Percentiles rank a stretch among this genome's conserved stretches.
phyloP scores from a whole-genome alignment of 2,113 vertebrate genomes.

The Alectura lathami region DNA sequence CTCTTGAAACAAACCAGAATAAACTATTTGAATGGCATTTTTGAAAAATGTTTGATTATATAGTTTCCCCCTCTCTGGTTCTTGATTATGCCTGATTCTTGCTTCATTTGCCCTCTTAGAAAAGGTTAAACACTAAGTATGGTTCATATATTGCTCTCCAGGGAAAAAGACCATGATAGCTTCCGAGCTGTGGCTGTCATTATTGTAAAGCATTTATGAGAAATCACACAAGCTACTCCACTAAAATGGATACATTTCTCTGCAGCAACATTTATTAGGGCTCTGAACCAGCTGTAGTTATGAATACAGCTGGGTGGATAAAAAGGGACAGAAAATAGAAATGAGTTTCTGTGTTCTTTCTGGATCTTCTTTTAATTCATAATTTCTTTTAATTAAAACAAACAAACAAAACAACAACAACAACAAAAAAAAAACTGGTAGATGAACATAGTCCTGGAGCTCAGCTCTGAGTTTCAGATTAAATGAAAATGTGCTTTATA shows the following conservation, averaged over 20 bases:
- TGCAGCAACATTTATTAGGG: background rate
- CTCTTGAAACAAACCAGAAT: background rate
- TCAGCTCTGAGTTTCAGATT: background rate
- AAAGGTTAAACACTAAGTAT: constrained; percentile 36
- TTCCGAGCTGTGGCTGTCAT: constrained; percentile 8
- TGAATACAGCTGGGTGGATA: background rate
- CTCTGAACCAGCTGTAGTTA: background rate
- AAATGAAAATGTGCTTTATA: constrained; percentile 15
- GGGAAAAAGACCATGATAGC: constrained; percentile 11
- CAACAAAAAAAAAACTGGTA: background rate
- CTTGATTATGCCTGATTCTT: constrained; percentile 22
- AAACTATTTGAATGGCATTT: background rate
- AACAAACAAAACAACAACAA: too few species aligned
- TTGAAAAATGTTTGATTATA: background rate
- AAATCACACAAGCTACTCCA: constrained; percentile 9
- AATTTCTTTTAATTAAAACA: background rate
- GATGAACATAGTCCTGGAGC: background rate
- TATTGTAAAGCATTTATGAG: constrained; percentile 51
- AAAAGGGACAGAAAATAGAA: background rate
- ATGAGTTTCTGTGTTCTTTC: background rate
- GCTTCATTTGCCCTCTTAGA: background rate
- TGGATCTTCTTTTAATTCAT: background rate
- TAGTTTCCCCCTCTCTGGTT: background rate
- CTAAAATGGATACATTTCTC: constrained; percentile 24
- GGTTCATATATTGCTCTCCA: constrained; percentile 7